Percentiles rank a stretch among this genome's conserved stretches.
Conservation (phyloP, 2,113 vertebrate genomes). For the Notechis scutatus region DNA sequence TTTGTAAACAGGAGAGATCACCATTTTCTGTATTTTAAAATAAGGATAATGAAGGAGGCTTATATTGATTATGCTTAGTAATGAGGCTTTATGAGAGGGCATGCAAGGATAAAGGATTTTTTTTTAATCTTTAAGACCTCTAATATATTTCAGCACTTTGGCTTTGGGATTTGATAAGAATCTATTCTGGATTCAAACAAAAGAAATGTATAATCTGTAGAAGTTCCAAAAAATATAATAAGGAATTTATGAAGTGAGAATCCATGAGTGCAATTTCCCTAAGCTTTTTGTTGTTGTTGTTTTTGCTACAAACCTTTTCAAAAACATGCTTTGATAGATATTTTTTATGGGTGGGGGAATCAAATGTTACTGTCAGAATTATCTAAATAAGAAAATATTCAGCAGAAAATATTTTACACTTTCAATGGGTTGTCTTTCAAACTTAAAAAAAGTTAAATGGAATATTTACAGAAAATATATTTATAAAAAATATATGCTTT, state of each 20-base stretch:
- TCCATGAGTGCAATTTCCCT: neutral
- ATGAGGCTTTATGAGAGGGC: neutral
- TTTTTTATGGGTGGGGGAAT: neutral
- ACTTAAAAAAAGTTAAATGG: neutral
- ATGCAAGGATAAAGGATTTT: neutral
- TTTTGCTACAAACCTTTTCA: neutral
- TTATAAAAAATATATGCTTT: neutral
- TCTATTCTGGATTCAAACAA: neutral
- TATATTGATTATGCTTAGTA: constrained; percentile 11
- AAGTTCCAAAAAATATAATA: neutral
- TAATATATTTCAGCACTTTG: neutral
- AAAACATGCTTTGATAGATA: neutral
- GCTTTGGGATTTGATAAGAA: neutral
- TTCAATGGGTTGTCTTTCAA: neutral
- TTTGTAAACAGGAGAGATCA: neutral
- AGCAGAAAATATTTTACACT: neutral
- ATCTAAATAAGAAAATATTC: neutral
- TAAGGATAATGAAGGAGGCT: constrained; percentile 4
- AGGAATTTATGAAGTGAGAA: neutral
- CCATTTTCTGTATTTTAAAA: constrained; percentile 2
- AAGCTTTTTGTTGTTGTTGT: neutral
- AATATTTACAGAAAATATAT: neutral
- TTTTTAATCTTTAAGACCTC: neutral
- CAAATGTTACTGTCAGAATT: neutral
- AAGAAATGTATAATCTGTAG: neutral